These are phyloP conservation scores for Pseudorhiza aurosa DNA, from an alignment of 30 jellyfish, hydroid and myxozoan species.

Conservation along the genomic window DNA sequence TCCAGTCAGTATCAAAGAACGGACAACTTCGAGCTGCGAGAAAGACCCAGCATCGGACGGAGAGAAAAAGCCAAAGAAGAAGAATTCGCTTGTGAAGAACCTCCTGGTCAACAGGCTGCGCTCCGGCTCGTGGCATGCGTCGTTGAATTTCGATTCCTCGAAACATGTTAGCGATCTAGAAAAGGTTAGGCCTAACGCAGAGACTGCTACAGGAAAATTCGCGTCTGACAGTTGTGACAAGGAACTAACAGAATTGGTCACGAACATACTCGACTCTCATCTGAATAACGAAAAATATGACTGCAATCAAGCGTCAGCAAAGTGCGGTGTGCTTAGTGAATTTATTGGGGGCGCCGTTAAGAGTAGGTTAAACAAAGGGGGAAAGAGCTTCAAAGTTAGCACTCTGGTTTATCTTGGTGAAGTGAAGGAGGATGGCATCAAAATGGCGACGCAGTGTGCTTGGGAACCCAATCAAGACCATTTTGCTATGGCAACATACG, in stretches of 20 bases:
- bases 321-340: slow-evolving; percentile 78
- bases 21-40: slow-evolving; percentile 8
- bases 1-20: not conserved
- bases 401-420: slow-evolving; percentile 87
- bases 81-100: slow-evolving; percentile 47
- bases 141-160: slow-evolving; percentile 23
- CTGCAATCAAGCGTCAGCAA: slow-evolving; percentile 52
- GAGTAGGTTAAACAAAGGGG: slow-evolving; percentile 41
- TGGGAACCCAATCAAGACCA: slow-evolving; percentile 84
- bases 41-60: not conserved
- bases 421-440: slow-evolving; percentile 75
- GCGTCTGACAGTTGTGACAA: slow-evolving; percentile 12
- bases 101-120: slow-evolving; percentile 52
- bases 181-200: slow-evolving; percentile 16
- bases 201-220: not conserved
- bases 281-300: slow-evolving; percentile 54
- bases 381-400: slow-evolving; percentile 58
- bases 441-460: slow-evolving; percentile 94
- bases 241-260: slow-evolving; percentile 42
- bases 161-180: not conserved
- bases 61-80: slow-evolving; percentile 25
- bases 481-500: slow-evolving; percentile 90
- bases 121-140: slow-evolving; percentile 73
- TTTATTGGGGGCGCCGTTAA: slow-evolving; percentile 65
- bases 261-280: slow-evolving; percentile 55